phyloP scores from a whole-genome alignment of 2,113 vertebrate species.

The Nothobranchius furzeri region DNA sequence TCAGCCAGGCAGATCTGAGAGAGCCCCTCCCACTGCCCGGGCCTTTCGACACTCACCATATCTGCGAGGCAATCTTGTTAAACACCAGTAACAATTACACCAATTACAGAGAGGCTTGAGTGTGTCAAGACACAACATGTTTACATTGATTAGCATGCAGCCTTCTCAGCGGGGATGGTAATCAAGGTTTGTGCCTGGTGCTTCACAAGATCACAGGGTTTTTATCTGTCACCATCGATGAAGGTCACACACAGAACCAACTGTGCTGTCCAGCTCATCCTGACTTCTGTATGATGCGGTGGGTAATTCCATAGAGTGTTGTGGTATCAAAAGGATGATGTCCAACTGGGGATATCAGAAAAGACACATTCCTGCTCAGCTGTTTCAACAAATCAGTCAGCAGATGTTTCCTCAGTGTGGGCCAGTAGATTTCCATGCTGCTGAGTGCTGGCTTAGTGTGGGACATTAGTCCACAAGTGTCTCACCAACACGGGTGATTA shows the following conservation, averaged over 20 bases:
- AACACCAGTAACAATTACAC: slow-evolving; percentile 75
- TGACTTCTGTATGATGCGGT: slow-evolving; percentile 1
- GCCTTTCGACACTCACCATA: slow-evolving; percentile 57
- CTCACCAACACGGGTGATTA: slow-evolving; percentile 42
- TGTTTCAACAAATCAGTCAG: slow-evolving; percentile 12
- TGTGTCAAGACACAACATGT: slow-evolving; percentile 75
- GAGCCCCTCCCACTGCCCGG: slow-evolving; percentile 16
- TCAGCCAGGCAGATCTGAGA: slow-evolving; percentile 61
- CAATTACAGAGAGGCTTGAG: slow-evolving; percentile 77
- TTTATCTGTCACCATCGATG: slow-evolving; percentile 65
- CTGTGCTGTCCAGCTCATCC: slow-evolving; percentile 35
- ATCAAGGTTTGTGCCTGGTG: slow-evolving; percentile 56
- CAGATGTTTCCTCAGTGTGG: slow-evolving; percentile 19
- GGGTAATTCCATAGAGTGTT: no score
- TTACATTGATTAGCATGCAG: slow-evolving; percentile 71
- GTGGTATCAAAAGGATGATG: no score
- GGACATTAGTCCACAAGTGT: slow-evolving; percentile 44
- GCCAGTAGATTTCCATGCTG: slow-evolving; percentile 71
- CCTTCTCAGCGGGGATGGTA: slow-evolving; percentile 70
- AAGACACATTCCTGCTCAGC: slow-evolving; percentile 2
- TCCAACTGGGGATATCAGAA: no score
- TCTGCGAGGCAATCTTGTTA: slow-evolving; percentile 75
- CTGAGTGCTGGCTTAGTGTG: slow-evolving; percentile 36
- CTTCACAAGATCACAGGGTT: slow-evolving; percentile 66
- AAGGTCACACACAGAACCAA: slow-evolving; percentile 19